Evolutionary conservation across 2,888 invertebrate genomes (phyloP).

Genomic region (Stenchaetothrips biformis): DNA sequence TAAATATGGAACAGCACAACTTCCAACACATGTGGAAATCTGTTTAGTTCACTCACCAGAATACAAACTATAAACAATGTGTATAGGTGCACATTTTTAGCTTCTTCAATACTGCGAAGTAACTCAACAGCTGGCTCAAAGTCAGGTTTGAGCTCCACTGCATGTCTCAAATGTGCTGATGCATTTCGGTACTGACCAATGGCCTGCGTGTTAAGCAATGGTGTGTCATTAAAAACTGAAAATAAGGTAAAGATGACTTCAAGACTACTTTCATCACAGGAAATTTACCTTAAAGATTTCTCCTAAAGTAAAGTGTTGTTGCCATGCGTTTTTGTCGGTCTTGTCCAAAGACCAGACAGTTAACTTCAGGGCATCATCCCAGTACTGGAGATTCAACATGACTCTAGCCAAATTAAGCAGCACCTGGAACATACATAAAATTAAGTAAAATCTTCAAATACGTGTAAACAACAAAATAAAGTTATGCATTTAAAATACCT

Average conservation of each 20-base stretch:
- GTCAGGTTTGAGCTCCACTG: conserved; percentile 77
- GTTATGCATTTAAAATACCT: conserved; percentile 47
- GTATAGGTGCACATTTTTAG: conserved; percentile 76
- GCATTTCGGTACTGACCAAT: conserved; percentile 88
- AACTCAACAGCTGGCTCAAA: conserved; percentile 76
- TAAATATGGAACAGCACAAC: not conserved
- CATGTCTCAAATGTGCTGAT: conserved; percentile 72
- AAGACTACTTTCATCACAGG: not conserved
- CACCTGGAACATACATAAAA: conserved; percentile 48
- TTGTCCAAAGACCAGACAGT: conserved; percentile 78
- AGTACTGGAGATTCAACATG: conserved; percentile 76
- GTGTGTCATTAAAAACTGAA: not conserved
- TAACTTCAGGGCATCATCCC: conserved; percentile 85
- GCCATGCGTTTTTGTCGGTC: conserved; percentile 82
- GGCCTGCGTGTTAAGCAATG: conserved; percentile 47
- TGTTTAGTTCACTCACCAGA: conserved; percentile 55
- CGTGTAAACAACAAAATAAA: conserved; percentile 31
- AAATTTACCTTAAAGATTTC: conserved; percentile 70
- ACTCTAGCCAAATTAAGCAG: conserved; percentile 79
- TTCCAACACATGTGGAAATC: conserved; percentile 5
- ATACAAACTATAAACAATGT: conserved; percentile 82
- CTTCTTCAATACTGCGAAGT: conserved; percentile 77
- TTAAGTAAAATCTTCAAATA: conserved; percentile 24
- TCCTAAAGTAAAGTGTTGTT: conserved; percentile 85
- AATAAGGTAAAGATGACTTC: not conserved